Evolutionary conservation across 2,888 invertebrate genomes (phyloP), one percentile per base, ranked within the genome.

Genomic region (Stegophylla sp.): DNA sequence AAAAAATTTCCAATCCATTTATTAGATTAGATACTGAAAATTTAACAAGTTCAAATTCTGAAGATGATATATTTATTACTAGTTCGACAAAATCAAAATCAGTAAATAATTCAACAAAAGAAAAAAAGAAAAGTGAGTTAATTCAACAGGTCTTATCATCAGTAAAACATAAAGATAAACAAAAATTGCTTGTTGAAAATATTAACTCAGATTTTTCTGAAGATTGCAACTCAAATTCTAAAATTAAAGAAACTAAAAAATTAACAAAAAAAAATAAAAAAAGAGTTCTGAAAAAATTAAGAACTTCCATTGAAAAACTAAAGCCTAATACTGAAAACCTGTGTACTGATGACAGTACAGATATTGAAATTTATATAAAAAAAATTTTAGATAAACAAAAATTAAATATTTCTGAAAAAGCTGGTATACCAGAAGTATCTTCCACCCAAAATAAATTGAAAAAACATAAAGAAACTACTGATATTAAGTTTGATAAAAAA

Each of bases 111-210:
- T 20, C 28, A 28, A 15, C 1, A 0, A 15, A 45, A 28, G 45
- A 45, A 61, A 28, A 61, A 7, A 17, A 73, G 43, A 73, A 73
- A n/a, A 26, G 45, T 28, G 17, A 20, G 28, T 41, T 72, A 72
- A 73, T 73, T 20, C 28, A 61, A 13, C 10, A 59, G 45, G 15
- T 73, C 1, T 20, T 73, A 13, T 15, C n/a, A 28, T 73, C 73
- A 17, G 7, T 73, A 13, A 61, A 73, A 73, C 26, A 28, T 73
- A n/a, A 73, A 45, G 20, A 73, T n/a, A 73, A 73, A 43, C 59
- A 43, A 10, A 23, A 17, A 1, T 13, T 73, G 0, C 15, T n/a
- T 73, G 17, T 28, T 45, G 26, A 61, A 9, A 56, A 26, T 2
- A 59, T n/a, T n/a, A 26, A 43, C 9, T 43, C 10, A 43, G 45